Evolutionary conservation across 1,140 invertebrate species (phyloP), one percentile per base, ranked within the genome.

Genomic region (Metopolophium dirhodum): DNA sequence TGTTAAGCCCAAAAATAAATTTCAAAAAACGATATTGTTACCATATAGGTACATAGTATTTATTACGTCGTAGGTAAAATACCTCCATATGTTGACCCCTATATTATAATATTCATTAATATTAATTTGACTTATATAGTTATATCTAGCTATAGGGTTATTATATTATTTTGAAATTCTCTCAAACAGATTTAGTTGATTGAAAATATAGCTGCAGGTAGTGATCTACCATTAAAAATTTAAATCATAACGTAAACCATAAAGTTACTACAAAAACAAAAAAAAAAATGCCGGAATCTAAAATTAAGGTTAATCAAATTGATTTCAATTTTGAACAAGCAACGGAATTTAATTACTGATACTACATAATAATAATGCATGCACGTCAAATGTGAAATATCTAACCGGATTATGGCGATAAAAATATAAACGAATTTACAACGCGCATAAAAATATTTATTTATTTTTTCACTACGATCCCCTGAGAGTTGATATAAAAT

Each of bases 361-460:
- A 41, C 37, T 83, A 20, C 37, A 77, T 77, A 77, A 77, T 68
- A 68, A 68, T 77, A 77, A n/a, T 83, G 8, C 22, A n/a, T 9
- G 22, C 20, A 83, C 82, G 37, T 83, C n/a, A 41, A 83, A 83
- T 83, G 22, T 83, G 82, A 41, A 83, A 83, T 23, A 83, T 83
- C 22, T 83, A 83, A 83, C 82, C 41, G 3, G 82, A 41, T 83
- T 83, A 83, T 41, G 37, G 23, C 20, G 37, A 83, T 83, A 83
- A 83, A 83, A 83, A 83, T 23, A n/a, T 83, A 83, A 41, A 83
- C 37, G 35, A 83, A 83, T 83, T 83, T 83, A 22, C 35, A 83
- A 83, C 35, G 2, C 22, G 82, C 61, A 77, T 77, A 77, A 77
- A 68, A 77, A 77, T 77, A 77, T 77, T 68, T 83, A 23, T 83